Percentiles rank a stretch among this genome's conserved stretches.
These are phyloP conservation scores for Balaeniceps rex DNA, from an alignment of 2,113 vertebrate species.

Conservation along the genomic window DNA sequence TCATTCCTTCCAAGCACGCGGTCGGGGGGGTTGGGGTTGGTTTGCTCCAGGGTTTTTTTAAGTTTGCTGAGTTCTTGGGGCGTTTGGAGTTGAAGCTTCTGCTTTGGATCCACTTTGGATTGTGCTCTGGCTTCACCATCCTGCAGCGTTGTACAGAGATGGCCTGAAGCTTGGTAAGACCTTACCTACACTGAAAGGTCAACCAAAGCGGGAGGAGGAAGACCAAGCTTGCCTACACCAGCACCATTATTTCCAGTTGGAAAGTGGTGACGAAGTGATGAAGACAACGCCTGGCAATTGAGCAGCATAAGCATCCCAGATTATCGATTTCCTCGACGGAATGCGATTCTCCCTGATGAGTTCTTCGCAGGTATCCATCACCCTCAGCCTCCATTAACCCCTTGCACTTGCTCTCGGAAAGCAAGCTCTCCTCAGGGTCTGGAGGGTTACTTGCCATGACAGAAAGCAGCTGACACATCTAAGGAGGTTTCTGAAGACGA, in stretches of 20 bases:
- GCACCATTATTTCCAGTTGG: neutral
- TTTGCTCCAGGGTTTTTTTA: neutral
- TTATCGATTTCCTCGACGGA: neutral
- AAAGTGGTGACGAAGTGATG: neutral
- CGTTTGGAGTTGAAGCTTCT: neutral
- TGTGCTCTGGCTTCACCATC: neutral
- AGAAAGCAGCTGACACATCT: neutral
- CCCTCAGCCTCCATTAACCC: neutral
- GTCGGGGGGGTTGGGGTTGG: neutral
- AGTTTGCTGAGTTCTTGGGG: neutral
- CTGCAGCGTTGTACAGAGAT: neutral
- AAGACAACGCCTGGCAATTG: neutral
- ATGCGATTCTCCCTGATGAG: neutral
- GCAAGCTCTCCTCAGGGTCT: neutral
- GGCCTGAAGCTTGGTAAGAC: neutral
- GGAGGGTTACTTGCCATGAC: neutral
- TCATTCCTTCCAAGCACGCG: neutral
- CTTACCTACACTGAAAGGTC: rapidly evolving
- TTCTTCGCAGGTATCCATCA: neutral
- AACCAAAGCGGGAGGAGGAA: neutral
- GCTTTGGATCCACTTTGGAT: neutral
- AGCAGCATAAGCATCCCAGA: neutral
- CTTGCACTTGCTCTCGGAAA: neutral
- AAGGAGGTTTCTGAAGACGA: neutral
- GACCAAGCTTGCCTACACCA: neutral